Evolutionary conservation across 2,888 invertebrate species (phyloP).

Genomic region (Mimumesa dahlbomi): DNA sequence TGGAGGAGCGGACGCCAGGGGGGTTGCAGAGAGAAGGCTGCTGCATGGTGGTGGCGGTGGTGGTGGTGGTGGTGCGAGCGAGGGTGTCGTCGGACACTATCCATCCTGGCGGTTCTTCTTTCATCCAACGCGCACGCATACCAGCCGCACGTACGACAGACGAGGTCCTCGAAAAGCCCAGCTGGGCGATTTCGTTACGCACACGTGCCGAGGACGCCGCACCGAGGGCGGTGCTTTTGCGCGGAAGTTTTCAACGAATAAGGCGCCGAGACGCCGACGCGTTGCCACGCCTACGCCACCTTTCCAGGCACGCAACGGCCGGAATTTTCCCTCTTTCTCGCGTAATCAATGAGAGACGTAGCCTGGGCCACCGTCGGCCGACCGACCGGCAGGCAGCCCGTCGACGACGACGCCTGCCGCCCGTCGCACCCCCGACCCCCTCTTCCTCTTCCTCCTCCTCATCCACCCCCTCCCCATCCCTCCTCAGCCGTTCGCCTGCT

Average conservation of each 20-base stretch:
- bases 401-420: constrained; percentile 56
- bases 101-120: constrained; percentile 59
- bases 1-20: neutral
- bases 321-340: constrained; percentile 80
- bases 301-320: constrained; percentile 69
- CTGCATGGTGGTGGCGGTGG: constrained; percentile 21
- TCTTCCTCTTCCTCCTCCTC: neutral
- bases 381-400: constrained; percentile 45
- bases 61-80: constrained; percentile 15
- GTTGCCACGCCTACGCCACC: constrained; percentile 79
- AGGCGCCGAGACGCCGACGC: constrained; percentile 77
- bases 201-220: constrained; percentile 58
- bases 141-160: constrained; percentile 48
- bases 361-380: constrained; percentile 61
- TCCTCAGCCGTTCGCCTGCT: constrained; percentile 19
- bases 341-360: constrained; percentile 78
- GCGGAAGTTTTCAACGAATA: constrained; percentile 80
- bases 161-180: constrained; percentile 53
- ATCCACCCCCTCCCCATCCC: no score
- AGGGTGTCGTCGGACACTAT: constrained; percentile 35
- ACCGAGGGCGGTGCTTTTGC: constrained; percentile 71
- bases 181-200: constrained; percentile 55
- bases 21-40: constrained; percentile 33
- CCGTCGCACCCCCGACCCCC: constrained; percentile 39
- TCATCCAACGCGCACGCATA: constrained; percentile 50